Base-by-base conservation (phyloP, 2,113 vertebrate genomes). In the Gulo gulo region DNA sequence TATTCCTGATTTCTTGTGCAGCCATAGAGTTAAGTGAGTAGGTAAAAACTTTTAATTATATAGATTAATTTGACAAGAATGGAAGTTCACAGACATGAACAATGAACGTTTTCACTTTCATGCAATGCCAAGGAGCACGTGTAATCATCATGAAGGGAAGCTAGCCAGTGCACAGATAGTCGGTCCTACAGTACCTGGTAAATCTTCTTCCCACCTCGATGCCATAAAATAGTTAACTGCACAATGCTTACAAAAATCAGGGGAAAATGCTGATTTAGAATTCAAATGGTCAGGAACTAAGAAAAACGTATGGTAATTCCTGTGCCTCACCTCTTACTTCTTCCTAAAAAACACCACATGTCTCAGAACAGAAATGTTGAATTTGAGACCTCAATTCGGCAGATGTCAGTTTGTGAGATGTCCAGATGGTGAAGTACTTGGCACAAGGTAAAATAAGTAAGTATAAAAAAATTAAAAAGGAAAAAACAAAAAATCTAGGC, bases 401-500 rank as follows among this genome's bases (percentile, higher is more conserved):
- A 95, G 59, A 91, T 97, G 93, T 95, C 42, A 95, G 23, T 84
- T 50, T 82, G 31, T 47, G 55, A 42, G 76, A 42, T 91, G 88
- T 91, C 65, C 9, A 95, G 47, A 21, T 52, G 61, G 34, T 47
- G 52, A 97, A 97, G 45, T 59, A 86, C 21, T 94, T 98, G 97
- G 95, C 80, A 97, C 1, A 50, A 94, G 59, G 96, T 98, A 94
- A 98, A 97, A 96, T 86, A 91, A 88, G 81, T 21, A 59, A 29
- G 23, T 29, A 63, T 42, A 63, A 13, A 24, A 74, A 67, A 11
- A 71, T 31, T 97, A 97, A 87, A 92, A 55, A 20, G 20, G 5
- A 96, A 80, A 92, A 86, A 86, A 59, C 52, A 47, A 86, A 86
- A 61, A 45, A 45, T 11, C 6, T 6, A 71, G 21, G 34, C n/a